A percentile compares a stretch with the other conserved stretches of the same genome.
Evolutionary conservation across 2,113 vertebrate genomes (phyloP).

Genomic region (Alectura lathami): DNA sequence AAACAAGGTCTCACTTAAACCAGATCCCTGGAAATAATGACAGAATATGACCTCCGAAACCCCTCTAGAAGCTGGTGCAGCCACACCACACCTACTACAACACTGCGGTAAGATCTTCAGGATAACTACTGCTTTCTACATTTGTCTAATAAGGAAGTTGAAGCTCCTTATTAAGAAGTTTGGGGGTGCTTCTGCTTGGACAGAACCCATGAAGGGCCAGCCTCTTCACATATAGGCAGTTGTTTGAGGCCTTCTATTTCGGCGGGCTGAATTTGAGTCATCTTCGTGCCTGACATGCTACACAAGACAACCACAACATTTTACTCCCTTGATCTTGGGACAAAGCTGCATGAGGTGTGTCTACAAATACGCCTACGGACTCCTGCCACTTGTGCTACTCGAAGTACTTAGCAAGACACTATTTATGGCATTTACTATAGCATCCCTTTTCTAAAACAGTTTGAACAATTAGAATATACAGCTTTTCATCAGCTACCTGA

Average conservation of each 20-base stretch:
- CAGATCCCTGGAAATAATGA: background rate
- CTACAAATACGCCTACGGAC: background rate
- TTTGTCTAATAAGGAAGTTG: background rate
- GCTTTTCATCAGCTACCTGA: background rate
- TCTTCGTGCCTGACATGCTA: background rate
- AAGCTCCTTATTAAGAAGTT: background rate
- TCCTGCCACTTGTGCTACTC: background rate
- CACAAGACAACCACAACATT: background rate
- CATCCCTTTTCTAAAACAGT: background rate
- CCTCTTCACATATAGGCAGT: background rate
- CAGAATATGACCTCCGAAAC: background rate
- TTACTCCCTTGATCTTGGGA: background rate
- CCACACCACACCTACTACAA: background rate
- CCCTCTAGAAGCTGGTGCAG: background rate
- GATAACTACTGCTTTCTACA: background rate
- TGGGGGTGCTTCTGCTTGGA: background rate
- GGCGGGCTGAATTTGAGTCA: background rate
- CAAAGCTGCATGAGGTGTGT: background rate
- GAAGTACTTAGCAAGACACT: background rate
- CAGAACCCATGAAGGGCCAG: background rate
- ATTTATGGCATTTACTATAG: background rate
- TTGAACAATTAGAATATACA: background rate
- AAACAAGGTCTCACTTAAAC: background rate
- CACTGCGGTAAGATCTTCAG: background rate
- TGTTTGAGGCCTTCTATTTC: background rate